A percentile compares a stretch with the other conserved stretches of the same genome.
Evolutionary conservation across 2,888 invertebrate genomes (phyloP).

Genomic region (Acrocera orbiculus): DNA sequence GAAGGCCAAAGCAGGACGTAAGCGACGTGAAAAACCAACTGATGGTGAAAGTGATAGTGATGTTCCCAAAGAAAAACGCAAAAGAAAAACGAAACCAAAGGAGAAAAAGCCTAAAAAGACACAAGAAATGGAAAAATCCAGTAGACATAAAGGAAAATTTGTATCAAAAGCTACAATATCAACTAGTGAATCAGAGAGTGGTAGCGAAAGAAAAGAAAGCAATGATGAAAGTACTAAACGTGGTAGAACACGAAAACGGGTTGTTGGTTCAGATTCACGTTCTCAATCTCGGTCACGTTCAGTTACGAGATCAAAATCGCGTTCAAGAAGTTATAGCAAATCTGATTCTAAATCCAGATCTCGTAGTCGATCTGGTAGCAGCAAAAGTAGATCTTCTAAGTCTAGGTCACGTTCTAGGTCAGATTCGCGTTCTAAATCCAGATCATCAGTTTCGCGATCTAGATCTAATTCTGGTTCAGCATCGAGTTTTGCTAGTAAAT

Average conservation of each 20-base stretch:
- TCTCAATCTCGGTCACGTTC: constrained; percentile 18
- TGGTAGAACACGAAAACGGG: constrained; percentile 37
- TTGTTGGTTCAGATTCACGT: constrained; percentile 42
- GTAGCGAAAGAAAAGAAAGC: constrained; percentile 36
- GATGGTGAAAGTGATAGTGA: constrained; percentile 49
- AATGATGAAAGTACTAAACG: constrained; percentile 33
- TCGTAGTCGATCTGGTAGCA: constrained; percentile 19
- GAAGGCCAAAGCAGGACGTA: constrained; percentile 30
- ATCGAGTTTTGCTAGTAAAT: constrained; percentile 22
- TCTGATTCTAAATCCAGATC: constrained; percentile 25
- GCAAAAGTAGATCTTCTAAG: constrained; percentile 30
- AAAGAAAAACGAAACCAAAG: constrained; percentile 34
- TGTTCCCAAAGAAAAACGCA: constrained; percentile 40
- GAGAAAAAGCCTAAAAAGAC: constrained; percentile 18
- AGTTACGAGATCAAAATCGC: constrained; percentile 23
- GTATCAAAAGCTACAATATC: constrained; percentile 92
- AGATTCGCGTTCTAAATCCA: constrained; percentile 14
- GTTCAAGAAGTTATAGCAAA: constrained; percentile 26
- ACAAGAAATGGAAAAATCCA: constrained; percentile 30
- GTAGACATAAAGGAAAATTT: constrained; percentile 73
- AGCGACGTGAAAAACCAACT: constrained; percentile 24
- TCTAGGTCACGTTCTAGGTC: constrained; percentile 14
- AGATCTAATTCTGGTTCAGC: constrained; percentile 25
- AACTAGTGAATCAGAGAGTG: constrained; percentile 67
- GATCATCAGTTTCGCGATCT: constrained; percentile 23